Base-by-base conservation (phyloP, 2,888 invertebrate genomes). In the Tetheella fluctuosa region DNA sequence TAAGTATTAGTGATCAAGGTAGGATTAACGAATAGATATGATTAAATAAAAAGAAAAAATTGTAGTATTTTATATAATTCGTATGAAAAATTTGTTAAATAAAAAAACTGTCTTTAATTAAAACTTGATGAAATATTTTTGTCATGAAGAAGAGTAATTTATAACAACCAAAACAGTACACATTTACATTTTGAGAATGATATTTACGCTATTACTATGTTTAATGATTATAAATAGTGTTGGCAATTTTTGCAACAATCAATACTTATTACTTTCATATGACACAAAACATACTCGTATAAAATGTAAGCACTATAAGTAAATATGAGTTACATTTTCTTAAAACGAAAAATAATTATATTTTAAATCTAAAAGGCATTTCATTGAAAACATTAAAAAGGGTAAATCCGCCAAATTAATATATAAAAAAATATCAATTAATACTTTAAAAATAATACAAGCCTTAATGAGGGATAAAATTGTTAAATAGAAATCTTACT, bases 371-470 rank as follows among this genome's bases (percentile, higher is more conserved):
- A 70, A 67, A 67, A 67, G 30, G 73, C 70, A 71, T 61, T 77
- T 75, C 70, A 71, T 66, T 71, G 71, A 76, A 73, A 74, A 67
- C 76, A 74, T 71, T 75, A 69, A 68, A 48, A 48, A 60, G 61
- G 68, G 72, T 77, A 75, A 67, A 74, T 70, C 77, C 74, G 80
- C 77, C 79, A 82, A 80, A 66, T 80, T 83, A 80, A 79, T 78
- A 5, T n/a, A n/a, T 1, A n/a, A n/a, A 39, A 39, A 39, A 76
- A 76, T 68, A 78, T 76, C 30, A 73, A 87, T 89, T 87, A 91
- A 92, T 91, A 91, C 90, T 91, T 85, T 83, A 76, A 85, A 48
- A 86, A 83, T 89, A 89, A 91, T 90, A 90, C 88, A 90, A 89
- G 86, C 86, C 84, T 84, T 84, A 81, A 76, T 73, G 77, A 76